A percentile compares a stretch with the other conserved stretches of the same genome.
phyloP scores from a whole-genome alignment of 2,113 vertebrate species.

The Psittacula cyanocephala region DNA sequence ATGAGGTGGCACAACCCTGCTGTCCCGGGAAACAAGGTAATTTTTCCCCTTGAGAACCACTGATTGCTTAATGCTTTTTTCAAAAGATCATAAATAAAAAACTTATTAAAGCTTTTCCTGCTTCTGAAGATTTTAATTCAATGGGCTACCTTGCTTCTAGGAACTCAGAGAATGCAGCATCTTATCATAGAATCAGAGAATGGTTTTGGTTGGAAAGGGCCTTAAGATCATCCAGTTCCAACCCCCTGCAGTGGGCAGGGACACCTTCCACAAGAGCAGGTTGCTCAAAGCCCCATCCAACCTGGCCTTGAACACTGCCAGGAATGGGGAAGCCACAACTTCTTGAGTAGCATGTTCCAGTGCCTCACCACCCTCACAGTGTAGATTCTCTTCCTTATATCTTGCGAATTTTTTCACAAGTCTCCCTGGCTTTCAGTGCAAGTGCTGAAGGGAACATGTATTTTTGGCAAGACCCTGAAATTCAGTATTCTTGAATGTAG shows the following conservation, averaged over 20 bases:
- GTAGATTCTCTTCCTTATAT: neutral
- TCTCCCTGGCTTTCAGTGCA: neutral
- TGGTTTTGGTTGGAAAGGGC: neutral
- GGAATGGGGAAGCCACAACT: neutral
- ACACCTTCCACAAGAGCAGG: neutral
- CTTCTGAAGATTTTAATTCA: neutral
- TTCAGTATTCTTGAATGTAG: neutral
- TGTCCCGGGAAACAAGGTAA: neutral
- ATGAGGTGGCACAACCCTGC: neutral
- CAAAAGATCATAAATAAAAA: neutral
- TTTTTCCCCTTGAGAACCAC: neutral
- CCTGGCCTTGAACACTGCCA: neutral
- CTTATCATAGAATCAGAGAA: neutral
- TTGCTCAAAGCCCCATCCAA: neutral
- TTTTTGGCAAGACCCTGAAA: neutral
- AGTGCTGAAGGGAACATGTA: neutral
- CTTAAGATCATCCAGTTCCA: neutral
- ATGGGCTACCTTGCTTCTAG: neutral
- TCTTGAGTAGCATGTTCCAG: neutral
- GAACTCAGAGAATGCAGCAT: neutral
- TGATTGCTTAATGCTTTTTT: neutral
- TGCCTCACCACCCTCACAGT: neutral
- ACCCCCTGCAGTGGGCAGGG: neutral
- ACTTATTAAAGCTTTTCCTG: neutral
- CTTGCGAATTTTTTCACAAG: neutral